These are phyloP conservation scores for Hemiscyllium ocellatum DNA, from an alignment of 2,113 vertebrate species.

Conservation along the genomic window DNA sequence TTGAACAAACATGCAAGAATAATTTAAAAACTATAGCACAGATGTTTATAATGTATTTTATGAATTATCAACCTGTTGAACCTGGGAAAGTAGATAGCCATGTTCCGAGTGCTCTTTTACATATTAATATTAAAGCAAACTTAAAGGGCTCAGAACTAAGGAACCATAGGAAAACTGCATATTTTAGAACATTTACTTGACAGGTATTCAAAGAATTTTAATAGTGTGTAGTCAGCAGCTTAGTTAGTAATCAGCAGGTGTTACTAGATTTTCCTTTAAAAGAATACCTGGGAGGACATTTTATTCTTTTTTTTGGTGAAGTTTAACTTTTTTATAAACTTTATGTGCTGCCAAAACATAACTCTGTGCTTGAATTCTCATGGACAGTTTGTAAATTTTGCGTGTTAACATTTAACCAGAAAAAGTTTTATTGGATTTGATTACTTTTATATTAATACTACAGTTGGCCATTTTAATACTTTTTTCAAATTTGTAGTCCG, in stretches of 20 bases:
- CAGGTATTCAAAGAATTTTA: constrained; percentile 26
- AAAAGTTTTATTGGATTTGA: too few species aligned
- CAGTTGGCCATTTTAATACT: background rate
- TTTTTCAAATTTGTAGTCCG: background rate
- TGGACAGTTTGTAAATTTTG: background rate
- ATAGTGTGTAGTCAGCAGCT: background rate
- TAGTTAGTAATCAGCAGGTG: background rate
- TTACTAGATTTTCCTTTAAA: background rate
- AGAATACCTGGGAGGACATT: background rate
- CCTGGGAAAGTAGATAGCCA: background rate
- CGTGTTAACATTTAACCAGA: background rate
- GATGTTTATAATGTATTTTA: background rate
- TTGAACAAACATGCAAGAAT: background rate
- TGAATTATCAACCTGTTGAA: background rate
- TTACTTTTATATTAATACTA: background rate
- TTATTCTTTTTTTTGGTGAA: background rate
- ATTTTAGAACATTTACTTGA: background rate
- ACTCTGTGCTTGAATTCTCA: background rate
- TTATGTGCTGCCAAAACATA: background rate
- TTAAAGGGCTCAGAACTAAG: background rate
- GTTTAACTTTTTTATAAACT: constrained; percentile 13
- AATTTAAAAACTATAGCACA: background rate
- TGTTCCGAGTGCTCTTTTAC: background rate
- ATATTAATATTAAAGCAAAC: background rate
- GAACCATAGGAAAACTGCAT: background rate